A percentile compares a stretch with the other conserved stretches of the same genome.
Conservation (phyloP, 2,113 vertebrate species). For the Pseudolaguvia tuberculata region DNA sequence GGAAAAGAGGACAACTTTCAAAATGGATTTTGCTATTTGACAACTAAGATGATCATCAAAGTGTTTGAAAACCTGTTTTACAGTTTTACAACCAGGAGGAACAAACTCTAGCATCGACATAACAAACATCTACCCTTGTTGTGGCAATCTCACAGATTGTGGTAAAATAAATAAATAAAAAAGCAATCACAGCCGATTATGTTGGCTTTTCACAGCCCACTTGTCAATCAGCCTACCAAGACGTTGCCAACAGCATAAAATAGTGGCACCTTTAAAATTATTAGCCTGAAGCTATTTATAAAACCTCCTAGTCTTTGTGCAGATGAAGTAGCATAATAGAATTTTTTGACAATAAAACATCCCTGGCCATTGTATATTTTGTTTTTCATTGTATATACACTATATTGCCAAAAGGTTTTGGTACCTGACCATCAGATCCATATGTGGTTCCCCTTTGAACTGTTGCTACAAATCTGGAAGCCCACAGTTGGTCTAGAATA, state of each 20-base stretch:
- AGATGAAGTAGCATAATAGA: too few species aligned
- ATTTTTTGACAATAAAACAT: too few species aligned
- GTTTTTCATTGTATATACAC: too few species aligned
- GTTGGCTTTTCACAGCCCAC: neutral
- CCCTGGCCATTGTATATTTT: neutral
- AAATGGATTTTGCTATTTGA: neutral
- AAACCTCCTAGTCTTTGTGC: neutral
- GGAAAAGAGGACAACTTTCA: neutral
- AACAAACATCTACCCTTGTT: neutral
- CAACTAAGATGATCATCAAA: neutral
- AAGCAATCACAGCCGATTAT: neutral
- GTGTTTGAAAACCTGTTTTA: neutral
- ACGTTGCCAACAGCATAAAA: neutral
- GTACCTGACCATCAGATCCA: too few species aligned
- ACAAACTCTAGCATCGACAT: neutral
- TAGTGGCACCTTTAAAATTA: neutral
- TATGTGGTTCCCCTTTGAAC: too few species aligned
- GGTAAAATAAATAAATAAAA: neutral
- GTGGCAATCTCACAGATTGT: neutral
- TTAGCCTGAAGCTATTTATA: neutral
- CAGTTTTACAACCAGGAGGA: too few species aligned
- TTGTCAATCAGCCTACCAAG: neutral
- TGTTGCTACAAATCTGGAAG: too few species aligned
- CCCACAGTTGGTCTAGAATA: too few species aligned
- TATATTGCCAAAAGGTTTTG: too few species aligned